These are phyloP conservation scores for Odontamblyopus lacepedii DNA, from an alignment of 2,797 vertebrate genomes.

Conservation along the genomic window DNA sequence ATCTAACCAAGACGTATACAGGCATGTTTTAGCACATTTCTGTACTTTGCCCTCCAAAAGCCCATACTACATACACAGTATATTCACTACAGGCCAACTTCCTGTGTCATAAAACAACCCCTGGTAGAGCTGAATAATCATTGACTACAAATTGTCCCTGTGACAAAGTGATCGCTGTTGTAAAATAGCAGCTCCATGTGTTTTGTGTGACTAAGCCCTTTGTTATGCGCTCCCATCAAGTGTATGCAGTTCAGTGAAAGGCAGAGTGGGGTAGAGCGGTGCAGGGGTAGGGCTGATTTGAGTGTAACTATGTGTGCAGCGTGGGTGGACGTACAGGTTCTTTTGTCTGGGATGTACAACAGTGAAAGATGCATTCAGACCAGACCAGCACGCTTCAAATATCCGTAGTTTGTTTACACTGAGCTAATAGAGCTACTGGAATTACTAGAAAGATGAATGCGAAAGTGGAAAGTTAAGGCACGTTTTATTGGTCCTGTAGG, in stretches of 20 bases:
- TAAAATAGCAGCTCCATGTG: constrained; percentile 7
- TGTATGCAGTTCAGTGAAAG: constrained; percentile 9
- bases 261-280: background rate
- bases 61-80: too few species aligned
- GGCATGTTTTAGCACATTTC: too few species aligned
- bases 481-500: too few species aligned
- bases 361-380: background rate
- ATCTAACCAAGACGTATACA: too few species aligned
- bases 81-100: background rate
- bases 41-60: too few species aligned
- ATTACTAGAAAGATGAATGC: background rate
- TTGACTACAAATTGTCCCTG: constrained; percentile 7
- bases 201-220: constrained; percentile 32
- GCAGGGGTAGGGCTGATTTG: background rate
- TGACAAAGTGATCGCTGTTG: background rate
- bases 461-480: background rate
- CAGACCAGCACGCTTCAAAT: background rate
- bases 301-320: constrained; percentile 1
- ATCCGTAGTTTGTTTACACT: background rate
- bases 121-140: constrained; percentile 12
- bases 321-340: background rate
- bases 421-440: background rate
- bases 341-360: constrained; percentile 7
- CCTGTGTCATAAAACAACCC: background rate
- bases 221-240: constrained; percentile 10